These are phyloP conservation scores for Lasioglossum figueresi DNA, from an alignment of 2,888 invertebrate genomes.

Conservation along the genomic window DNA sequence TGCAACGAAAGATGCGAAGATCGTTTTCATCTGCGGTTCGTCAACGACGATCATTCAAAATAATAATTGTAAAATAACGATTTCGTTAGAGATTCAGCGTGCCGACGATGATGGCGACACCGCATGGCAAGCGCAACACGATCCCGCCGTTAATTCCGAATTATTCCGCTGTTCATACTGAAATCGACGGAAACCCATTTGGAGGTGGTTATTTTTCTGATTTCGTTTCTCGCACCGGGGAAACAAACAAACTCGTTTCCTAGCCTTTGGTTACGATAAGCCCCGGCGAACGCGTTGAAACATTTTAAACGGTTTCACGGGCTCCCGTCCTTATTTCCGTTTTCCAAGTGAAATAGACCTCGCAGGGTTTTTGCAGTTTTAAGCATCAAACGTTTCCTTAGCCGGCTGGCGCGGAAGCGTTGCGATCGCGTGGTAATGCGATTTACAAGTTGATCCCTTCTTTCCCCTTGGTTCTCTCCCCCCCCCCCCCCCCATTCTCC, in stretches of 20 bases:
- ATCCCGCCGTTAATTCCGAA: background rate
- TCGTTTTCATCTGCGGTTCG: too few relatives aligned
- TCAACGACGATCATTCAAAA: too few relatives aligned
- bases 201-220: conserved; percentile 28
- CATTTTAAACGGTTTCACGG: conserved; percentile 50
- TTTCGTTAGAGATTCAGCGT: background rate
- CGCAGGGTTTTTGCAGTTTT: conserved; percentile 26
- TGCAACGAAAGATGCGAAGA: too few relatives aligned
- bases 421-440: conserved; percentile 30
- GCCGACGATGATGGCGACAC: background rate
- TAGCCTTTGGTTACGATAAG: conserved; percentile 29
- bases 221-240: background rate
- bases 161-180: background rate
- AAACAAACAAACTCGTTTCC: conserved; percentile 39
- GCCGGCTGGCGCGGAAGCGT: background rate
- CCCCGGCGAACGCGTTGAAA: conserved; percentile 45
- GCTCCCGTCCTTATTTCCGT: background rate
- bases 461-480: background rate
- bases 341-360: conserved; percentile 35
- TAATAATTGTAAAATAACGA: too few relatives aligned
- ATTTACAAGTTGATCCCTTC: conserved; percentile 42
- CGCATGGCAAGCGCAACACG: too few relatives aligned
- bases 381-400: conserved; percentile 31
- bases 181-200: conserved; percentile 11
- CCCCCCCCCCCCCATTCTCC: background rate